These are phyloP conservation scores for Eupithecia subumbrata DNA, from an alignment of 2,888 invertebrate genomes.

Conservation along the genomic window DNA sequence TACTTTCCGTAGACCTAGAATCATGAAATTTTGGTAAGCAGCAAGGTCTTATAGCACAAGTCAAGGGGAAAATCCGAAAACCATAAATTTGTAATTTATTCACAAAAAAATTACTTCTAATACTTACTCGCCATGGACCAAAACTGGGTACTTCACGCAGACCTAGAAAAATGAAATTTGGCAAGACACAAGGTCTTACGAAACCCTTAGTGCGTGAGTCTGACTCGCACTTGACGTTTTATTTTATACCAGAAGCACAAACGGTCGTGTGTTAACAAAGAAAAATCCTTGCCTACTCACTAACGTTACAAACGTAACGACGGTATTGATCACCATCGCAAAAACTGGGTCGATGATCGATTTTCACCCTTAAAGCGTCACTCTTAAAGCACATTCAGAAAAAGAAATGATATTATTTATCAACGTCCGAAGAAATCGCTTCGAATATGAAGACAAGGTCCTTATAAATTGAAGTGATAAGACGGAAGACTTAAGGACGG, in stretches of 20 bases:
- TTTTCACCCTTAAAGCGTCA: slow-evolving; percentile 32
- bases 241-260: neutral
- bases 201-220: too few species aligned
- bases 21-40: too few species aligned
- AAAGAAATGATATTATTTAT: slow-evolving; percentile 76
- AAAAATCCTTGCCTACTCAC: neutral
- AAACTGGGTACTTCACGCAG: too few species aligned
- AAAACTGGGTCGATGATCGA: slow-evolving; percentile 36
- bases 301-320: slow-evolving; percentile 14
- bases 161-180: too few species aligned
- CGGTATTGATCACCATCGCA: slow-evolving; percentile 7
- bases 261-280: neutral
- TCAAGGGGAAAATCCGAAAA: too few species aligned
- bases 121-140: too few species aligned
- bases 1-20: too few species aligned
- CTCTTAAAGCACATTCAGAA: slow-evolving; percentile 51
- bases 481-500: slow-evolving; percentile 53
- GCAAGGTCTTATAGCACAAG: too few species aligned
- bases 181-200: too few species aligned
- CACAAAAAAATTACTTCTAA: too few species aligned
- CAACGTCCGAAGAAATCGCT: slow-evolving; percentile 67
- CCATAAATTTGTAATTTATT: too few species aligned
- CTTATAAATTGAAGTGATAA: slow-evolving; percentile 63
- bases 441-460: slow-evolving; percentile 42
- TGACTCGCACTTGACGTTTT: too few species aligned